phyloP scores from a whole-genome alignment of 2,888 invertebrate genomes.

The Gisinianus flammeolus region DNA sequence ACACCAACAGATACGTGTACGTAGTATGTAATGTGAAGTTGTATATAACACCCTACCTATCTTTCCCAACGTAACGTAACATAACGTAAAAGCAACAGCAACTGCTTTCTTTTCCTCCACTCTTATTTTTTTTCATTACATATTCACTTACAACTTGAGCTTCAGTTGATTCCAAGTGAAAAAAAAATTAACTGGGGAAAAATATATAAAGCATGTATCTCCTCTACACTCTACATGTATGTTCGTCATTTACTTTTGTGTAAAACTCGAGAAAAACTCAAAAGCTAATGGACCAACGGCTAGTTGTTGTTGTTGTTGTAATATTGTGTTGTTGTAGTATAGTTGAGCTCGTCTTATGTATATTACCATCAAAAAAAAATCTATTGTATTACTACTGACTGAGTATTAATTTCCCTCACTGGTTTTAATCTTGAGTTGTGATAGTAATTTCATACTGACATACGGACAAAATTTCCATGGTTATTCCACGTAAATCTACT shows the following conservation, averaged over 20 bases:
- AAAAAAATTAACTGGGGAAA: background rate
- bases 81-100: background rate
- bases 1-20: background rate
- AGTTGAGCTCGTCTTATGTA: background rate
- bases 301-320: background rate
- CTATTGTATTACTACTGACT: conserved; percentile 5
- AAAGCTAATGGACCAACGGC: background rate
- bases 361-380: background rate
- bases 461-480: conserved; percentile 19
- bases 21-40: background rate
- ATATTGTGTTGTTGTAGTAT: background rate
- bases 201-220: background rate
- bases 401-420: conserved; percentile 28
- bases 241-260: background rate
- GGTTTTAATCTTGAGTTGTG: conserved; percentile 21
- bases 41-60: background rate
- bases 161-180: conserved; percentile 5
- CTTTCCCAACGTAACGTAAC: background rate
- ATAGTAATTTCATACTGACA: conserved; percentile 18
- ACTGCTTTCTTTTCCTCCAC: conserved; percentile 14
- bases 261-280: background rate
- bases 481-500: background rate
- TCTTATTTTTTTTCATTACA: background rate
- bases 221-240: background rate
- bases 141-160: background rate